phyloP scores from a whole-genome alignment of 2,113 vertebrate genomes.

The Sapayoa aenigma region DNA sequence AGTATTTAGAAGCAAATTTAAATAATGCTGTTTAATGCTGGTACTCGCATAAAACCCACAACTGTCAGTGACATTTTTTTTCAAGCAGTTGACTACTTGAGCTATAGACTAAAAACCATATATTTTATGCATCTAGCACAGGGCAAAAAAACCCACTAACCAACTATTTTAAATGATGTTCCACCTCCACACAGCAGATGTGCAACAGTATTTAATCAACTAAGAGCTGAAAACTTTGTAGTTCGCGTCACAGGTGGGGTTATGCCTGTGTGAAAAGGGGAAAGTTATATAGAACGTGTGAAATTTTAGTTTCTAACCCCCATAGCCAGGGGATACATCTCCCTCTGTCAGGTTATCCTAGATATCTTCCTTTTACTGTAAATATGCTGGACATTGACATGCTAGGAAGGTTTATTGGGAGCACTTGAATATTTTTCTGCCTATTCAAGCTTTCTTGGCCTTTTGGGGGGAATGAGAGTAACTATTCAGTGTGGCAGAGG shows the following conservation, averaged over 20 bases:
- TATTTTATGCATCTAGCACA: constrained; percentile 29
- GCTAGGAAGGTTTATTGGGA: not conserved
- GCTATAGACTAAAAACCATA: constrained; percentile 45
- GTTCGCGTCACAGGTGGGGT: not conserved
- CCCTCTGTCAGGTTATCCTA: too few relatives aligned
- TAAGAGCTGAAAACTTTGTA: not conserved
- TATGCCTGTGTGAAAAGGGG: not conserved
- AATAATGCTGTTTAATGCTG: constrained; percentile 69
- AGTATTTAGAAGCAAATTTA: constrained; percentile 71
- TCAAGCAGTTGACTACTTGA: constrained; percentile 47
- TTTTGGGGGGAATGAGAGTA: not conserved
- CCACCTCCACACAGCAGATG: not conserved
- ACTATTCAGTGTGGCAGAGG: not conserved
- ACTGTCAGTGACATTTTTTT: constrained; percentile 33
- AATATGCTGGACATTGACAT: not conserved
- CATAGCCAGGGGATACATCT: not conserved
- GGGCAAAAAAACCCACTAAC: fast-evolving
- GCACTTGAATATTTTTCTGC: not conserved
- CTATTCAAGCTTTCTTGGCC: not conserved
- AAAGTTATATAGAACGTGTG: not conserved
- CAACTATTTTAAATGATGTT: not conserved
- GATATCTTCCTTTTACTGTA: not conserved
- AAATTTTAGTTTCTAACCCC: not conserved
- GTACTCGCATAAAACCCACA: constrained; percentile 55
- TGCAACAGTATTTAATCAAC: not conserved